Evolutionary conservation across 2,797 vertebrate species (phyloP).

Genomic region (Siniperca obscura): DNA sequence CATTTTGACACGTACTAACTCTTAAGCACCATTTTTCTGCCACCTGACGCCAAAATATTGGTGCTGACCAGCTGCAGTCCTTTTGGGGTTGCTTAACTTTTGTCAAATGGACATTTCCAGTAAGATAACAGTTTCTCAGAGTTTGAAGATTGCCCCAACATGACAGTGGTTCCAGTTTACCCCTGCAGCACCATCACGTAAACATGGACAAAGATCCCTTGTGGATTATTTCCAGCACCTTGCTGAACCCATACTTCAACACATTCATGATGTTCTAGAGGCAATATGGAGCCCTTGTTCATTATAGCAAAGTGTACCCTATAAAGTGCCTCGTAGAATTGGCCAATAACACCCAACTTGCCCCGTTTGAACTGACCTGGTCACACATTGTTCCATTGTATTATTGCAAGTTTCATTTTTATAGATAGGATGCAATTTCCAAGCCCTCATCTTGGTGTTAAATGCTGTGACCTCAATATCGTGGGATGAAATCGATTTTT

Average conservation of each 20-base stretch:
- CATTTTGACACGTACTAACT: neutral
- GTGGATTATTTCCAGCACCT: neutral
- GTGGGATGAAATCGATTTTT: neutral
- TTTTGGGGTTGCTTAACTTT: neutral
- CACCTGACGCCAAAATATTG: neutral
- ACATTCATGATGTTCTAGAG: neutral
- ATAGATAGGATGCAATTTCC: conserved; percentile 5
- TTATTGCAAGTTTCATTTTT: conserved; percentile 27
- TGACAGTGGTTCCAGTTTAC: neutral
- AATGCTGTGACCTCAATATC: conserved; percentile 2
- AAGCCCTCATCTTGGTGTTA: neutral
- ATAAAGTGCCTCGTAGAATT: conserved; percentile 22
- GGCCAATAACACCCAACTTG: conserved; percentile 9
- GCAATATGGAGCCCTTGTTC: conserved; percentile 6
- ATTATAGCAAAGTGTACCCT: conserved; percentile 18
- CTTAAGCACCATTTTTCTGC: neutral
- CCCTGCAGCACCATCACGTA: neutral
- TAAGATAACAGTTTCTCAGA: neutral
- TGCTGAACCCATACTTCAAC: conserved; percentile 2
- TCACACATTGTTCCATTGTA: neutral
- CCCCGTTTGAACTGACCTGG: neutral
- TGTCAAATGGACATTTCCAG: neutral
- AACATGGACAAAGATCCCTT: neutral
- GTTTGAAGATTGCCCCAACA: neutral
- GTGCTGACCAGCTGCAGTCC: neutral